Conservation (phyloP, 2,888 invertebrate genomes). For the Drosophila koepferae region DNA sequence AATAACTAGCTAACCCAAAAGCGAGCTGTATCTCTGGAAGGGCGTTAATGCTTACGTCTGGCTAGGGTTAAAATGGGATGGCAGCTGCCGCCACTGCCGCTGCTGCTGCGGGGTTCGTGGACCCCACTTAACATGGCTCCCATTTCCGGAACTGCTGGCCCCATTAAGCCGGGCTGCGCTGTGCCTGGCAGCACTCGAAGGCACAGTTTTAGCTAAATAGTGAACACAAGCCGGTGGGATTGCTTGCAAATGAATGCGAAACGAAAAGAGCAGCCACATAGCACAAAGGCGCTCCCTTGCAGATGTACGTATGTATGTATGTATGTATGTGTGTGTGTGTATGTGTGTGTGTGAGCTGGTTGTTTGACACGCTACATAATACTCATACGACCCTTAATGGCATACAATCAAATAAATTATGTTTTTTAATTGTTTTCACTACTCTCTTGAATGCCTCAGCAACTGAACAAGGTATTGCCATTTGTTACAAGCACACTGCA, state of each 20-base stretch:
- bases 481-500: constrained; percentile 24
- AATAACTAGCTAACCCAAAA: constrained; percentile 58
- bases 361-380: constrained; percentile 7
- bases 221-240: constrained; percentile 43
- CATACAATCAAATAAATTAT: constrained; percentile 31
- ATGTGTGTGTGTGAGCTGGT: background rate
- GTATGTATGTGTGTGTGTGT: no score
- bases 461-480: constrained; percentile 1
- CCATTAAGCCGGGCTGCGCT: constrained; percentile 47
- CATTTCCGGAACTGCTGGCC: constrained; percentile 39
- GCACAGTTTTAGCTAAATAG: constrained; percentile 54
- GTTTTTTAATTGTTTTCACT: constrained; percentile 34
- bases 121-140: constrained; percentile 69
- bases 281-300: background rate
- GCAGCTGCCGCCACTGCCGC: constrained; percentile 4
- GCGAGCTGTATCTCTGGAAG: constrained; percentile 45
- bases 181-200: constrained; percentile 37
- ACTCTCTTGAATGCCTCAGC: constrained; percentile 16
- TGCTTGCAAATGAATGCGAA: constrained; percentile 44
- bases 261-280: constrained; percentile 34
- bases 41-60: constrained; percentile 66
- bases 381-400: constrained; percentile 19
- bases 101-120: constrained; percentile 47
- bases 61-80: constrained; percentile 36
- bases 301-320: no score